phyloP scores from a whole-genome alignment of 2,888 invertebrate species.

The Temnothorax rugatulus region DNA sequence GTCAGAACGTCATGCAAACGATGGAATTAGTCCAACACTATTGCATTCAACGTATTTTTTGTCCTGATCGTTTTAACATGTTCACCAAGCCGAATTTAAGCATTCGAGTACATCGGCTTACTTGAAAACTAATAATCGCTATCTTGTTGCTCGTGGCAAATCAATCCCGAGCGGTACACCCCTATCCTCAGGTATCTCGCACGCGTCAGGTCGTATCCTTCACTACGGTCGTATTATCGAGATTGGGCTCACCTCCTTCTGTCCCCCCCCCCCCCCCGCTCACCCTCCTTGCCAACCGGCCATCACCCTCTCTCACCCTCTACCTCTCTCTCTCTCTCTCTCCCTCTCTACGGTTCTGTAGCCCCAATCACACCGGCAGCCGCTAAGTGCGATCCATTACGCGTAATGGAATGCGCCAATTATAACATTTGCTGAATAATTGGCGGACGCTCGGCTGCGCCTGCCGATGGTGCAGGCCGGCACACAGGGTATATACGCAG shows the following conservation, averaged over 20 bases:
- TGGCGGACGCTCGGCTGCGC: conserved; percentile 81
- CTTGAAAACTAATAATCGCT: conserved; percentile 25
- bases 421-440: conserved; percentile 86
- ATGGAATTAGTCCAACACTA: neutral
- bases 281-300: conserved; percentile 53
- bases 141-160: conserved; percentile 23
- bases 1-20: neutral
- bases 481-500: conserved; percentile 62
- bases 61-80: neutral
- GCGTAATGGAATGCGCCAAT: conserved; percentile 86
- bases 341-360: conserved; percentile 70
- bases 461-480: conserved; percentile 70
- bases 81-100: neutral
- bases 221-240: conserved; percentile 81
- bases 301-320: conserved; percentile 48
- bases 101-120: neutral
- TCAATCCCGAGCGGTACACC: conserved; percentile 9
- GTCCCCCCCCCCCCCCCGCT: neutral
- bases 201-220: conserved; percentile 72
- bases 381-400: conserved; percentile 86
- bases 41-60: neutral
- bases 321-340: neutral
- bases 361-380: conserved; percentile 84
- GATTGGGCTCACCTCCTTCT: conserved; percentile 77
- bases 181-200: conserved; percentile 61